These are phyloP conservation scores for Nemapogon koenigi DNA, from an alignment of 2,888 invertebrate genomes.

Conservation along the genomic window DNA sequence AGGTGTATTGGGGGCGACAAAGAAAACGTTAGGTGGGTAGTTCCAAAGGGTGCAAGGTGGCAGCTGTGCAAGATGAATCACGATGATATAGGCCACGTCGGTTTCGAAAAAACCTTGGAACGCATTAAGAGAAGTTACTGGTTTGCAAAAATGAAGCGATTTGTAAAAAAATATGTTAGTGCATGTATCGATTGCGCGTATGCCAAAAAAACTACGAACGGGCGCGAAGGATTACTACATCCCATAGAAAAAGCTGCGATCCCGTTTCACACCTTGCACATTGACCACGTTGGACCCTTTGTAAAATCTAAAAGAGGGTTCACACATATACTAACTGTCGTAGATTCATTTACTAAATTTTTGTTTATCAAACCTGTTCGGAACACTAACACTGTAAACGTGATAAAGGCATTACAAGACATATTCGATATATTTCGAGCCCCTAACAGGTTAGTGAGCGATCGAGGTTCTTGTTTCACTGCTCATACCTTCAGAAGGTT, in stretches of 20 bases:
- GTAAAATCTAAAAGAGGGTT: slow-evolving; percentile 25
- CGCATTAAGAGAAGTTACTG: slow-evolving; percentile 27
- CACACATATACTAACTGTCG: slow-evolving; percentile 24
- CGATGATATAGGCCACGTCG: slow-evolving; percentile 33
- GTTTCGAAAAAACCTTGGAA: slow-evolving; percentile 25
- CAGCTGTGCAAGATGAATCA: slow-evolving; percentile 27
- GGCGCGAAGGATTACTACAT: slow-evolving; percentile 27
- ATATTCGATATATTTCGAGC: slow-evolving; percentile 18
- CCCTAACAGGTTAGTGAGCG: slow-evolving; percentile 25
- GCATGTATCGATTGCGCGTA: slow-evolving; percentile 34
- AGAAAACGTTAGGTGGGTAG: slow-evolving; percentile 21
- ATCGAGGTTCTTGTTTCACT: slow-evolving; percentile 32
- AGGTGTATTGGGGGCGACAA: slow-evolving; percentile 13
- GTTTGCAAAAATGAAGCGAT: slow-evolving; percentile 31
- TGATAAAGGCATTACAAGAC: slow-evolving; percentile 21
- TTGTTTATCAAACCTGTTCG: slow-evolving; percentile 24
- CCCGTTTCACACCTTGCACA: slow-evolving; percentile 35
- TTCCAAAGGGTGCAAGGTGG: slow-evolving; percentile 22
- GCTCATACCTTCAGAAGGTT: slow-evolving; percentile 24
- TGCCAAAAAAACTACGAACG: slow-evolving; percentile 22
- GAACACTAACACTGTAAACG: slow-evolving; percentile 22
- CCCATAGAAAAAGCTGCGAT: slow-evolving; percentile 30
- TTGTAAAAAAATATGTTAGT: slow-evolving; percentile 30
- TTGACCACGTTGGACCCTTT: slow-evolving; percentile 40
- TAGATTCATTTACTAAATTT: slow-evolving; percentile 33